These are phyloP conservation scores for Pogonophryne albipinna DNA, from an alignment of 2,797 vertebrate species.

Conservation along the genomic window DNA sequence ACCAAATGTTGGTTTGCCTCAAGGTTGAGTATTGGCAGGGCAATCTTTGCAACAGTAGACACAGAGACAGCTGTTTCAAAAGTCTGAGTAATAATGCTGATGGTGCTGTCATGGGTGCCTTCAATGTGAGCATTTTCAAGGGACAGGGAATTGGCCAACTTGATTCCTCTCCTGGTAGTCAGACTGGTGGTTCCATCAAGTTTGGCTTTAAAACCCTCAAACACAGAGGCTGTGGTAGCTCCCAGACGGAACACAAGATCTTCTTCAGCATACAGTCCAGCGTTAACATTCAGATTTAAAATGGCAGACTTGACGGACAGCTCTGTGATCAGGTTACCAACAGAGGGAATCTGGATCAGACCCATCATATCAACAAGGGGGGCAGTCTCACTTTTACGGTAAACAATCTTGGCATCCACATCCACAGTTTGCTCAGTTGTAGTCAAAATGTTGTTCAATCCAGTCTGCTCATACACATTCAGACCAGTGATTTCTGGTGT, in stretches of 20 bases:
- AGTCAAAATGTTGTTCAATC: constrained; percentile 88
- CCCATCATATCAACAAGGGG: constrained; percentile 82
- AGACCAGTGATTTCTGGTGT: constrained; percentile 85
- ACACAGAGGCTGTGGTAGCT: constrained; percentile 88
- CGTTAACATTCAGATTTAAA: constrained; percentile 89
- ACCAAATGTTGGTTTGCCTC: constrained; percentile 89
- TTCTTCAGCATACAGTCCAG: constrained; percentile 88
- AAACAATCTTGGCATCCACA: constrained; percentile 87
- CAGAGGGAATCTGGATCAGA: constrained; percentile 85
- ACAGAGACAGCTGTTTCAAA: constrained; percentile 82
- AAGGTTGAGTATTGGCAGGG: constrained; percentile 80
- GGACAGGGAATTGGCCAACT: constrained; percentile 90
- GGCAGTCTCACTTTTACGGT: constrained; percentile 88
- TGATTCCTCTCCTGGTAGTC: constrained; percentile 90
- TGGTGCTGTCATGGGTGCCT: constrained; percentile 89
- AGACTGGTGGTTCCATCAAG: constrained; percentile 92
- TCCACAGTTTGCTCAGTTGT: constrained; percentile 91
- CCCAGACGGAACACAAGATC: constrained; percentile 89
- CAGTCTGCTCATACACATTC: constrained; percentile 90
- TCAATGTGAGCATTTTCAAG: constrained; percentile 80
- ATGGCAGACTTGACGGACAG: constrained; percentile 93
- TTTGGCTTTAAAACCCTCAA: constrained; percentile 88
- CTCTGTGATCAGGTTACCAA: constrained; percentile 91
- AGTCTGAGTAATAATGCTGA: constrained; percentile 86
- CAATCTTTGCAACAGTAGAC: constrained; percentile 82